phyloP scores from a whole-genome alignment of 2,113 vertebrate genomes.

The Cynocephalus volans region DNA sequence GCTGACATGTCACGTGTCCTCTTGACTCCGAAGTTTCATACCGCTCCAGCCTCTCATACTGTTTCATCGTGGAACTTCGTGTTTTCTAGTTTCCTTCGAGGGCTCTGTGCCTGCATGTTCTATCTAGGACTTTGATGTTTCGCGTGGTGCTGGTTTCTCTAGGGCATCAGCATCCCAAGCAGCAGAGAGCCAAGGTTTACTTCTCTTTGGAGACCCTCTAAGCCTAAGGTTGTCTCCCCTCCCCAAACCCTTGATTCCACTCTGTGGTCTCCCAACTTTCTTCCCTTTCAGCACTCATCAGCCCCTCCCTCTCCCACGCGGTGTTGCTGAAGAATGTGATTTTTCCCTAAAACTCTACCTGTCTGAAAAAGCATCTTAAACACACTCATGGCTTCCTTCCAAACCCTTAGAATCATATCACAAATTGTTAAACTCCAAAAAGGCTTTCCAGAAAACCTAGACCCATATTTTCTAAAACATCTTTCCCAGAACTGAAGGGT shows the following conservation, averaged over 20 bases:
- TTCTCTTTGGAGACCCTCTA: background rate
- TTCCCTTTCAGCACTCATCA: background rate
- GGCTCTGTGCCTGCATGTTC: background rate
- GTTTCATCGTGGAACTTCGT: background rate
- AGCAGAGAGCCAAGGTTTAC: background rate
- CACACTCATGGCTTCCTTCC: background rate
- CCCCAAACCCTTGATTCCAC: rapidly evolving
- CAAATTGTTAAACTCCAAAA: background rate
- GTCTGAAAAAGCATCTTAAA: background rate
- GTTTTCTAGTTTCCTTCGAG: background rate
- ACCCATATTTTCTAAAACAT: background rate
- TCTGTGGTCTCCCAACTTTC: background rate
- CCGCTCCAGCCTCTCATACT: background rate
- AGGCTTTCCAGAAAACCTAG: background rate
- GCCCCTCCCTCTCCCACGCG: background rate
- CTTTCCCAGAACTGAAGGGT: background rate
- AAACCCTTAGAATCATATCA: background rate
- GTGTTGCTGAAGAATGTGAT: background rate
- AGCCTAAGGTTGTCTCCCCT: background rate
- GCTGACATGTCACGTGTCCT: rapidly evolving
- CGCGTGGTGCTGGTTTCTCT: background rate
- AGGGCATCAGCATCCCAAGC: background rate
- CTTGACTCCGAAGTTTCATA: background rate
- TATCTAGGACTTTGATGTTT: background rate
- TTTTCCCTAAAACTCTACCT: background rate